phyloP scores from a whole-genome alignment of 1,140 invertebrate species.

The Meloidogyne exigua region DNA sequence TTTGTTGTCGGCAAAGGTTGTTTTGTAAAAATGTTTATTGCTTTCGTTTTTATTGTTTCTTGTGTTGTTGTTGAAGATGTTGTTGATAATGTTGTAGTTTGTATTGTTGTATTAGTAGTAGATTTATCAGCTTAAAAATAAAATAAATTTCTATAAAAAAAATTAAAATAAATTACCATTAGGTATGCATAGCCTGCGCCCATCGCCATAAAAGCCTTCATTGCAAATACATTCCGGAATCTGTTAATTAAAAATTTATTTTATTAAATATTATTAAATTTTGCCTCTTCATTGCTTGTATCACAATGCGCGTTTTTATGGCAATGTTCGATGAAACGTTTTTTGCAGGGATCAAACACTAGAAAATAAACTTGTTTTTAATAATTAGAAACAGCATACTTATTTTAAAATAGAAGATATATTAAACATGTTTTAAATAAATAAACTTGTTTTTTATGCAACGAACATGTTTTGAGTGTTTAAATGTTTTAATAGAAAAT shows the following conservation, averaged over 20 bases:
- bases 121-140: neutral
- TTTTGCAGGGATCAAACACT: slow-evolving; percentile 48
- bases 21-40: neutral
- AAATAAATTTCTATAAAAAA: neutral
- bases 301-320: slow-evolving; percentile 48
- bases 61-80: slow-evolving; percentile 15
- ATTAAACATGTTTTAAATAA: too few relatives aligned
- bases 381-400: neutral
- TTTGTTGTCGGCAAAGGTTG: slow-evolving; percentile 4
- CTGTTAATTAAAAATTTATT: slow-evolving; percentile 1
- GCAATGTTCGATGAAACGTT: slow-evolving; percentile 45
- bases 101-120: neutral
- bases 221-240: slow-evolving; percentile 53
- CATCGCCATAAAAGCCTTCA: slow-evolving; percentile 53
- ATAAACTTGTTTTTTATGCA: too few relatives aligned
- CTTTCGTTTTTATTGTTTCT: slow-evolving; percentile 13
- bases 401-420: too few relatives aligned
- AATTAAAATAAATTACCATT: slow-evolving; percentile 9
- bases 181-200: slow-evolving; percentile 38
- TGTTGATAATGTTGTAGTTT: slow-evolving; percentile 11
- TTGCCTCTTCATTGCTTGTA: slow-evolving; percentile 24
- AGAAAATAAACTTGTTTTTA: slow-evolving; percentile 22
- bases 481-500: too few relatives aligned
- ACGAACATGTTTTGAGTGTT: neutral
- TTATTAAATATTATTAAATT: neutral